phyloP scores from a whole-genome alignment of 2,888 invertebrate species.

The Globia sparganii region DNA sequence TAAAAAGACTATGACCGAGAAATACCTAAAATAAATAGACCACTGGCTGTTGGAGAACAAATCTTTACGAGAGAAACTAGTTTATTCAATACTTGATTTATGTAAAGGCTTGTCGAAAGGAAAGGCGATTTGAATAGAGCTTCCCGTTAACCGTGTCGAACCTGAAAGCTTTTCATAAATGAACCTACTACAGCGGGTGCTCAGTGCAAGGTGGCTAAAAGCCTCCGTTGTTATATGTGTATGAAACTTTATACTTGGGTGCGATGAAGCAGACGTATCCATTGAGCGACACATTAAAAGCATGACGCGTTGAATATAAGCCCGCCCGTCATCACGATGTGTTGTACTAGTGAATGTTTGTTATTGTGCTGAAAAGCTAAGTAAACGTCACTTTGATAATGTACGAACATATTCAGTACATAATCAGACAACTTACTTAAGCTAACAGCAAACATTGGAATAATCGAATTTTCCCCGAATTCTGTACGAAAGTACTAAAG shows the following conservation, averaged over 20 bases:
- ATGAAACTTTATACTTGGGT: slow-evolving; percentile 80
- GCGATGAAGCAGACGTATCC: slow-evolving; percentile 71
- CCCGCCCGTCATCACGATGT: slow-evolving; percentile 53
- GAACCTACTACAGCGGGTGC: slow-evolving; percentile 78
- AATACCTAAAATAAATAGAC: slow-evolving; percentile 41
- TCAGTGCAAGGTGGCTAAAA: slow-evolving; percentile 82
- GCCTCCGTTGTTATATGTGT: slow-evolving; percentile 74
- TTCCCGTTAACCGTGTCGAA: slow-evolving; percentile 82
- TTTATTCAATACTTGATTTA: slow-evolving; percentile 86
- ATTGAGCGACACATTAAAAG: slow-evolving; percentile 70
- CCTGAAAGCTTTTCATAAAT: slow-evolving; percentile 89
- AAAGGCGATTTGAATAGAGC: slow-evolving; percentile 87
- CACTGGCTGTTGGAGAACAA: slow-evolving; percentile 63
- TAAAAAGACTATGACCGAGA: not conserved
- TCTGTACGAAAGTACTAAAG: slow-evolving; percentile 40
- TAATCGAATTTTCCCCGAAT: slow-evolving; percentile 43
- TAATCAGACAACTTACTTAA: slow-evolving; percentile 38
- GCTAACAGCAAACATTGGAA: slow-evolving; percentile 33
- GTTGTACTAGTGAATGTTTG: slow-evolving; percentile 37
- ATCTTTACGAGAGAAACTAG: slow-evolving; percentile 77
- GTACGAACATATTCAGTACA: slow-evolving; percentile 30
- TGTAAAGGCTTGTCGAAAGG: slow-evolving; percentile 83
- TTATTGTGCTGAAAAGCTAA: slow-evolving; percentile 35
- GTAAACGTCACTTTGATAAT: slow-evolving; percentile 37
- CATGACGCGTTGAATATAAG: slow-evolving; percentile 65